A percentile compares a stretch with the other conserved stretches of the same genome.
These are phyloP conservation scores for Oriolus oriolus DNA, from an alignment of 2,113 vertebrate genomes.

Conservation along the genomic window DNA sequence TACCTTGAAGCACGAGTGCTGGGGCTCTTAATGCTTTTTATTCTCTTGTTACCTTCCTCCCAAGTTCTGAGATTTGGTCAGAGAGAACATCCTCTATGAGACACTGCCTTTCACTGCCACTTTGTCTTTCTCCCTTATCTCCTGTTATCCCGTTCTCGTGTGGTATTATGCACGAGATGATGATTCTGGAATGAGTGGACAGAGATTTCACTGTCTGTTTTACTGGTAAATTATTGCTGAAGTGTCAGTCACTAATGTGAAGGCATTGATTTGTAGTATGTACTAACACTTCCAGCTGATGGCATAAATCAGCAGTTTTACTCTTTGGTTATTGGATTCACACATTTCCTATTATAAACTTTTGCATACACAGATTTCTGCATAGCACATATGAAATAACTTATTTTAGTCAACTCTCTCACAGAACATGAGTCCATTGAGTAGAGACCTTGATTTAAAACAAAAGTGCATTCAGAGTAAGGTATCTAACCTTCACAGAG, in stretches of 20 bases:
- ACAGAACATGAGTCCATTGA: not conserved
- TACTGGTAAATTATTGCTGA: not conserved
- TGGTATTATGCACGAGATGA: not conserved
- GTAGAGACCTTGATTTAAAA: not conserved
- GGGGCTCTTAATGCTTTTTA: not conserved
- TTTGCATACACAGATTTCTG: not conserved
- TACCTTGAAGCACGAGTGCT: not conserved
- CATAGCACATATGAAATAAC: not conserved
- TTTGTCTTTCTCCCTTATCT: not conserved
- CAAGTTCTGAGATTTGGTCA: not conserved
- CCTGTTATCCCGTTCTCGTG: not conserved
- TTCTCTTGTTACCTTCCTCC: not conserved
- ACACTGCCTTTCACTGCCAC: not conserved
- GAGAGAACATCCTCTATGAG: not conserved
- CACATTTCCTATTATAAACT: not conserved
- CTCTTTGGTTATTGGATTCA: not conserved
- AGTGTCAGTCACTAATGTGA: not conserved
- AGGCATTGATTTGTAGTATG: not conserved
- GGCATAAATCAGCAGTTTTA: not conserved
- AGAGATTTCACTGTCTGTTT: not conserved
- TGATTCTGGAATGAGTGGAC: not conserved
- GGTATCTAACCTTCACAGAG: not conserved
- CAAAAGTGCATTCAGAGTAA: not conserved
- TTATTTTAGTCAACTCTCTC: not conserved
- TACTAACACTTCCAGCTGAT: not conserved